Evolutionary conservation across 2,797 vertebrate genomes (phyloP), one percentile per base, ranked within the genome.

Genomic region (Coranthus polyacanthus): DNA sequence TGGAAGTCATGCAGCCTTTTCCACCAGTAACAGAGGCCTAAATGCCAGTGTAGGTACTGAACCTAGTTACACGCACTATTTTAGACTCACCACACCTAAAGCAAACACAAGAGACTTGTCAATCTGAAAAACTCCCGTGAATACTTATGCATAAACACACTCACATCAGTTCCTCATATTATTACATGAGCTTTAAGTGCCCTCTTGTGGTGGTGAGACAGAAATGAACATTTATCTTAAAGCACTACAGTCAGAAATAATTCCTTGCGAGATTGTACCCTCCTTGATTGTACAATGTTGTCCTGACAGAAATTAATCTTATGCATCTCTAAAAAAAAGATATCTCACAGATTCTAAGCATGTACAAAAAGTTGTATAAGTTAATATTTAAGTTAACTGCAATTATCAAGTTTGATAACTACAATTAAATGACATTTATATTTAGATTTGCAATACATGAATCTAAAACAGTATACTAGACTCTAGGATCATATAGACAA

Each of bases 1-100:
- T 92, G 8, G 92, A 95, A 53, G 93, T 90, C 92, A 94, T 91
- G 77, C 93, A 94, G 72, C 92, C 92, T 72, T 93, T 93, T 15
- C 89, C 88, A 62, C 94, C 92, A 12, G 71, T 89, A 62, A 92
- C 42, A 82, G 1, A 94, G 91, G 36, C 91, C 95, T 94, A 94
- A 92, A 5, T 92, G 94, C 89, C 93, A 24, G 91, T 94, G 81
- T 93, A 92, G 51, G 93, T 93, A 16, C 90, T 89, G 93, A 82
- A 3, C 93, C 92, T 0, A 87, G 77, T 41, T 55, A 15, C 16
- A 42, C 10, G 6, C 63, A 39, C 51, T 41, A 45, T 52, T 72
- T 52, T 34, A 21, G n/a, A 45, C 70, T 63, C 16, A 17, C 20
- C 38, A 11, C 32, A 38, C 34, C 67, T 49, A 6, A 54, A 57